Percentiles rank a stretch among this genome's conserved stretches.
phyloP scores from a whole-genome alignment of 2,113 vertebrate genomes.

The Mesitornis unicolor region DNA sequence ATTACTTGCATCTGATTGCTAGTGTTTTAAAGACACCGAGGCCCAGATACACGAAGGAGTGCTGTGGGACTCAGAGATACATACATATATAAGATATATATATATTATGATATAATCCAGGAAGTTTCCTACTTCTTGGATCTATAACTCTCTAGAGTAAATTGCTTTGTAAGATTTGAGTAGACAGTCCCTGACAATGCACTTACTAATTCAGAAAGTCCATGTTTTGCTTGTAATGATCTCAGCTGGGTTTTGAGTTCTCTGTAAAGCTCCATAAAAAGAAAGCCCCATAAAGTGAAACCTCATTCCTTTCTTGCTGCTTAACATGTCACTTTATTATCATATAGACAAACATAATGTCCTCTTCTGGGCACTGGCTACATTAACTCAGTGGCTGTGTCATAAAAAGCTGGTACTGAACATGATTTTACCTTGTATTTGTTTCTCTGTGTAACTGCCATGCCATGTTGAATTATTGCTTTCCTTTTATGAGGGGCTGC shows the following conservation, averaged over 20 bases:
- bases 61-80: fast-evolving
- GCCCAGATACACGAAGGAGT: not conserved
- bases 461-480: not conserved
- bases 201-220: not conserved
- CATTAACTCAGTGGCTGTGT: not conserved
- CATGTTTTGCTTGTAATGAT: not conserved
- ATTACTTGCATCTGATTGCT: not conserved
- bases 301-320: not conserved
- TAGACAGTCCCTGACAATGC: not conserved
- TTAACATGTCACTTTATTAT: not conserved
- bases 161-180: not conserved
- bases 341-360: not conserved
- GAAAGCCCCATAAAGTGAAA: not conserved
- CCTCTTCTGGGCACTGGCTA: not conserved
- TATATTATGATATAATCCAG: too few species aligned
- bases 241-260: not conserved
- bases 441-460: not conserved
- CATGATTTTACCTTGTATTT: not conserved
- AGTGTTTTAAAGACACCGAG: not conserved
- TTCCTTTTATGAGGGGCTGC: not conserved
- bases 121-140: not conserved
- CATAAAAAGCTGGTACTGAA: not conserved
- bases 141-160: not conserved
- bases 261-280: not conserved
- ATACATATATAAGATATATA: too few species aligned